Percentiles rank a stretch among this genome's conserved stretches.
Conservation (phyloP, 2,113 vertebrate species). For the Dromaius novaehollandiae region DNA sequence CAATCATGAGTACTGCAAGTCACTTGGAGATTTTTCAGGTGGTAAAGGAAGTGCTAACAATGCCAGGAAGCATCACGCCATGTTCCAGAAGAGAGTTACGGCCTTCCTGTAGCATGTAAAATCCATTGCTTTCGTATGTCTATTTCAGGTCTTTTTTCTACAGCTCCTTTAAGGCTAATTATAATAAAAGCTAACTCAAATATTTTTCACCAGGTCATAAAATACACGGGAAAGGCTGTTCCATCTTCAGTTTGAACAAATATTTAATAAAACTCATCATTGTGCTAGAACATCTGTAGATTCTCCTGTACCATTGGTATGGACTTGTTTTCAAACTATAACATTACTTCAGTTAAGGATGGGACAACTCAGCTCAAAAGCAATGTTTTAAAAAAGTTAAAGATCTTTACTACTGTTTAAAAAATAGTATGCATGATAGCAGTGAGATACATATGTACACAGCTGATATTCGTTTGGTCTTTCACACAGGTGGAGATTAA, state of each 20-base stretch:
- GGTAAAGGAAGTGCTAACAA: neutral
- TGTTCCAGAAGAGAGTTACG: neutral
- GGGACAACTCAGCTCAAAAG: neutral
- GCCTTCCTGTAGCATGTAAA: neutral
- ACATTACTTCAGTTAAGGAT: neutral
- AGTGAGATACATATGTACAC: neutral
- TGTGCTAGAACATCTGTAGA: too few species aligned
- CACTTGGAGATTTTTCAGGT: neutral
- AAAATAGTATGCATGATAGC: neutral
- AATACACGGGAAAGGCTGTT: neutral
- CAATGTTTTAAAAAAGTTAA: neutral
- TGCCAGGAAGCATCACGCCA: accelerated
- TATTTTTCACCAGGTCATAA: neutral
- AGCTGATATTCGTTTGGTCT: conserved; percentile 5
- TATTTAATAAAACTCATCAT: neutral
- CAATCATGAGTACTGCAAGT: neutral
- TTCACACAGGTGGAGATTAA: conserved; percentile 19
- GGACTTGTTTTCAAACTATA: neutral
- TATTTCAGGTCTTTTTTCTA: neutral
- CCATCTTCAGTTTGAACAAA: neutral
- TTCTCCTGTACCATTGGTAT: neutral
- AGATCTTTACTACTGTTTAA: neutral
- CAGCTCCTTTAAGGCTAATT: neutral
- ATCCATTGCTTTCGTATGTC: neutral
- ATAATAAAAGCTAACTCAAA: neutral